Conservation (phyloP, 2,888 invertebrate species). For the Ectemnius cavifrons region DNA sequence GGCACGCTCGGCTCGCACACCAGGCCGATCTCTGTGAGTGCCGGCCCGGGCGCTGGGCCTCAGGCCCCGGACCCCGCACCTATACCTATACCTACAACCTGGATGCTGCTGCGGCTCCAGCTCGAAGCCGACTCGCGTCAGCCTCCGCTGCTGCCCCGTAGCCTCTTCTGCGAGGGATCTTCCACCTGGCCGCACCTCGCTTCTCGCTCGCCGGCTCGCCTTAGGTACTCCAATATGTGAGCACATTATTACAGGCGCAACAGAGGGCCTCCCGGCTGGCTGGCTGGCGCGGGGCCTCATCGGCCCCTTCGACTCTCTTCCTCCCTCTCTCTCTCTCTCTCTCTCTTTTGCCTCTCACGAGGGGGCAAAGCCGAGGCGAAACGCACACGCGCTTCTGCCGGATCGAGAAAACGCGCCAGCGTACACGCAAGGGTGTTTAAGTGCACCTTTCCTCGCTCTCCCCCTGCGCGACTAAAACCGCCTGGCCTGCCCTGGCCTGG, state of each 20-base stretch:
- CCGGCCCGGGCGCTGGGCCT: constrained; percentile 10
- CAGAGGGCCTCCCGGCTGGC: constrained; percentile 22
- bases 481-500: background rate
- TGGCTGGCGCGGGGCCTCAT: constrained; percentile 12
- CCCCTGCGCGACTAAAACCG: constrained; percentile 1
- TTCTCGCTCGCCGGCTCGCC: constrained; percentile 35
- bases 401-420: constrained; percentile 61
- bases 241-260: constrained; percentile 63
- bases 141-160: constrained; percentile 33
- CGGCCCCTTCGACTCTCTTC: constrained; percentile 18
- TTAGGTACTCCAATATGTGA: constrained; percentile 67
- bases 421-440: constrained; percentile 74
- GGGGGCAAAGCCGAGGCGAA: constrained; percentile 56
- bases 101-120: background rate
- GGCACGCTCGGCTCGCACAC: constrained; percentile 56
- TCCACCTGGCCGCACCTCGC: constrained; percentile 33
- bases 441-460: constrained; percentile 53
- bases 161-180: constrained; percentile 19
- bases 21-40: background rate
- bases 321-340: background rate
- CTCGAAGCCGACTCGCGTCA: constrained; percentile 24
- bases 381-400: constrained; percentile 60
- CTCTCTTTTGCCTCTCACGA: constrained; percentile 31
- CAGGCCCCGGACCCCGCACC: background rate
- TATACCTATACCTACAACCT: background rate